These are phyloP conservation scores for Tenthredo scrophulariae DNA, from an alignment of 2,888 invertebrate species.

Conservation along the genomic window DNA sequence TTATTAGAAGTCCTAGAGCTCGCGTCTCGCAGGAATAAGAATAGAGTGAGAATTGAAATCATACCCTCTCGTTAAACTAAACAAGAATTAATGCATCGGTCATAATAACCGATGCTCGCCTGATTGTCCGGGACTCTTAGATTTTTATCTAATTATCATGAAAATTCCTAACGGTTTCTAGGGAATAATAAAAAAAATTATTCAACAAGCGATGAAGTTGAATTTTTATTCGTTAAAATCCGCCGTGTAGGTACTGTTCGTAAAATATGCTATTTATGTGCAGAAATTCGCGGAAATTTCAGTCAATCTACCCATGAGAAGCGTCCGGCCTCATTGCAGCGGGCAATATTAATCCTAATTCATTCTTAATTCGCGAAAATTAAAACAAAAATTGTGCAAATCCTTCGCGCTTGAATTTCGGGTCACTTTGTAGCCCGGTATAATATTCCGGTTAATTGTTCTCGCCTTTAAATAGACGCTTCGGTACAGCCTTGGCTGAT, in stretches of 20 bases:
- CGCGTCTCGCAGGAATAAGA: conserved; percentile 3
- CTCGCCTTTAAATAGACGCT: conserved; percentile 17
- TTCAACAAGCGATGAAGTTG: too few species aligned
- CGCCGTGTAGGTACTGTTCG: too few species aligned
- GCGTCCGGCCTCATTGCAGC: neutral
- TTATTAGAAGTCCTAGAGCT: neutral
- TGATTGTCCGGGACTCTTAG: neutral
- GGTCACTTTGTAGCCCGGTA: conserved; percentile 6
- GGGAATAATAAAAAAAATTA: too few species aligned
- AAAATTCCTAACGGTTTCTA: too few species aligned
- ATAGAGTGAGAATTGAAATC: conserved; percentile 37
- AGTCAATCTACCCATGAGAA: too few species aligned
- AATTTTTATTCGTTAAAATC: too few species aligned
- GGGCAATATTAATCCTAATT: neutral
- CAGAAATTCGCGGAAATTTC: too few species aligned
- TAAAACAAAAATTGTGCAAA: neutral
- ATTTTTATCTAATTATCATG: neutral
- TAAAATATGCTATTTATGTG: too few species aligned
- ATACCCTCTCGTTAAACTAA: conserved; percentile 3
- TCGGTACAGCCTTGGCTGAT: conserved; percentile 28
- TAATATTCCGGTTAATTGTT: conserved; percentile 52
- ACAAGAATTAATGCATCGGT: conserved; percentile 18
- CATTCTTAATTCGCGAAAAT: neutral
- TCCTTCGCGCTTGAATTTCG: neutral
- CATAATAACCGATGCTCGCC: neutral